Evolutionary conservation across 2,888 invertebrate genomes (phyloP), one percentile per base, ranked within the genome.

Genomic region (Trachelus tabidus): DNA sequence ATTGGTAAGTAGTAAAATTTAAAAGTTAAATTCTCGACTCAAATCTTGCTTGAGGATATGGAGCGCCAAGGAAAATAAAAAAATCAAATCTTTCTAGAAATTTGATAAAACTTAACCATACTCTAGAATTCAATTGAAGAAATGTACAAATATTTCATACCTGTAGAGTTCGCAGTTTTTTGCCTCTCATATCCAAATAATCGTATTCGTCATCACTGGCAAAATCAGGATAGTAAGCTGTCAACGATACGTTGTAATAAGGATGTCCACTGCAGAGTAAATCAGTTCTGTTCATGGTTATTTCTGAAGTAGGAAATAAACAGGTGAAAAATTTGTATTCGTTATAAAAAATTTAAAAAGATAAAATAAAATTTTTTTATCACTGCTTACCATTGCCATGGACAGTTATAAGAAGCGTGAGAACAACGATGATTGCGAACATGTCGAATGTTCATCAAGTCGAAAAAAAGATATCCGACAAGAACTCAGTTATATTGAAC

Each of bases 201-300:
- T 92, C 92, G 31, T 86, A 86, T 78, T 92, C 91, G 71, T 90
- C 83, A 68, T 92, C 91, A n/a, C 92, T 91, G 12, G 84, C 86
- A 81, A 90, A 93, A 83, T 92, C 92, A 0, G 93, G 92, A 87
- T 91, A 93, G 86, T 93, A 93, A 0, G 93, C 93, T 3, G 93
- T 90, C 74, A 93, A 82, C 1, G 92, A 92, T 0, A 92, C 92
- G 82, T 93, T 93, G 78, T 89, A 83, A 79, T 90, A 90, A 11
- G 85, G 87, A 82, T 88, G 90, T 69, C 93, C 93, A 12, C 81
- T 81, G 82, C 93, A 93, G 34, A 89, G 85, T 68, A 92, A 85
- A 80, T 86, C 83, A 23, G 83, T 73, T 68, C 82, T 80, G 11
- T 83, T 83, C 11, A 79, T 30, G 73, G 76, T 82, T 35, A 68